phyloP scores from a whole-genome alignment of 2,113 vertebrate species.

The Melozone crissalis region DNA sequence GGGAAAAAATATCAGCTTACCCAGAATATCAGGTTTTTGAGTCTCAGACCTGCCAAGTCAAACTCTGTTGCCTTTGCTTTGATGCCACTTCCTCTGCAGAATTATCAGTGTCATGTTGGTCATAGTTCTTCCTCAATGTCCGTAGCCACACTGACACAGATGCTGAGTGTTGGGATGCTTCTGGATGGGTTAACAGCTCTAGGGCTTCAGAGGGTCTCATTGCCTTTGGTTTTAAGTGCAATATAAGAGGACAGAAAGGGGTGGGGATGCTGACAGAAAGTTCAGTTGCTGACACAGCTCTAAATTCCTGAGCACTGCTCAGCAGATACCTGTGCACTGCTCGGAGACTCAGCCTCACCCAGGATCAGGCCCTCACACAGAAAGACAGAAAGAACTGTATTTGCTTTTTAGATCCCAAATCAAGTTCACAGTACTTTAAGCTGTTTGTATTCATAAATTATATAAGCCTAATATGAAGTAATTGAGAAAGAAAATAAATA shows the following conservation, averaged over 20 bases:
- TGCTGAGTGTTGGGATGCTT: not conserved
- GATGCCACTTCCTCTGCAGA: not conserved
- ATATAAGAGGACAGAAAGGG: not conserved
- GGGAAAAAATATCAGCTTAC: not conserved
- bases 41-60: not conserved
- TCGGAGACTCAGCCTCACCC: not conserved
- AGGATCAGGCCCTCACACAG: not conserved
- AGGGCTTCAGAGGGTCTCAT: not conserved
- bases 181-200: not conserved
- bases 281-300: not conserved
- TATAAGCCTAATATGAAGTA: not conserved
- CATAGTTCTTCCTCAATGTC: not conserved
- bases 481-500: conserved; percentile 3
- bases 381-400: not conserved
- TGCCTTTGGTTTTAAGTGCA: not conserved
- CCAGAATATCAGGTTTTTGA: not conserved
- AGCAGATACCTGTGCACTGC: not conserved
- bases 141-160: not conserved
- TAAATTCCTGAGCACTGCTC: not conserved
- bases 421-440: not conserved
- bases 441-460: not conserved
- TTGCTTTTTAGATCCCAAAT: not conserved
- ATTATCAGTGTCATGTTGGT: not conserved
- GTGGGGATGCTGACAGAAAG: not conserved
- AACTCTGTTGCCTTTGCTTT: not conserved